These are phyloP conservation scores for Glareola pratincola DNA, from an alignment of 2,113 vertebrate genomes.

Conservation along the genomic window DNA sequence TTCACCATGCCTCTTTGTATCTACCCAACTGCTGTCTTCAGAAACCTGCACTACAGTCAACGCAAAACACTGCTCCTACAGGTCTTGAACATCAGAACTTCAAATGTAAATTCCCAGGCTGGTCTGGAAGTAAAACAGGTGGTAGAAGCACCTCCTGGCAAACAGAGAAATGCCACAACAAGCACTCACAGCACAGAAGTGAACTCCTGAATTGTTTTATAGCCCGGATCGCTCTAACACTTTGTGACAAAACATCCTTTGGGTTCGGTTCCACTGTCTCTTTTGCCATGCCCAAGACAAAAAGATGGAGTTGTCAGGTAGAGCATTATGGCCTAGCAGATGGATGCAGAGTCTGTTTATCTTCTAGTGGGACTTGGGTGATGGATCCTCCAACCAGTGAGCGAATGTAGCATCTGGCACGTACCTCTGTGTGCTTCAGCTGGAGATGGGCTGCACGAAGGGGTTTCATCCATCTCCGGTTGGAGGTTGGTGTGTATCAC, in stretches of 20 bases:
- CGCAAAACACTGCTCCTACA: not conserved
- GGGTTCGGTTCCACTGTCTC: not conserved
- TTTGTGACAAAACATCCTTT: not conserved
- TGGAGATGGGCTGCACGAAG: not conserved
- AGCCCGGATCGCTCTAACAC: not conserved
- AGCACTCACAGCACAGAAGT: not conserved
- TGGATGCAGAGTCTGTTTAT: not conserved
- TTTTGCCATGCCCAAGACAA: not conserved
- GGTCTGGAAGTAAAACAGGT: not conserved
- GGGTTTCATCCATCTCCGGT: not conserved
- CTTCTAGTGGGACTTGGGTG: not conserved
- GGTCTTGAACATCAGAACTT: not conserved
- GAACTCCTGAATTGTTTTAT: not conserved
- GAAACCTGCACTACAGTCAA: not conserved
- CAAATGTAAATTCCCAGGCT: not conserved
- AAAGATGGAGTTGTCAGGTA: not conserved
- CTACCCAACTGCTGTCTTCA: not conserved
- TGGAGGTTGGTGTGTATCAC: not conserved
- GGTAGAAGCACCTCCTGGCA: not conserved
- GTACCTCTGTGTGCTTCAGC: not conserved
- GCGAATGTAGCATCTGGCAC: not conserved
- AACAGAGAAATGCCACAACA: not conserved
- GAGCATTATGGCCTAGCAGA: not conserved
- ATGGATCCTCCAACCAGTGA: not conserved
- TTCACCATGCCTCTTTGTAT: not conserved